phyloP scores from a whole-genome alignment of 2,888 invertebrate species.

The Linnaemya tessellans region DNA sequence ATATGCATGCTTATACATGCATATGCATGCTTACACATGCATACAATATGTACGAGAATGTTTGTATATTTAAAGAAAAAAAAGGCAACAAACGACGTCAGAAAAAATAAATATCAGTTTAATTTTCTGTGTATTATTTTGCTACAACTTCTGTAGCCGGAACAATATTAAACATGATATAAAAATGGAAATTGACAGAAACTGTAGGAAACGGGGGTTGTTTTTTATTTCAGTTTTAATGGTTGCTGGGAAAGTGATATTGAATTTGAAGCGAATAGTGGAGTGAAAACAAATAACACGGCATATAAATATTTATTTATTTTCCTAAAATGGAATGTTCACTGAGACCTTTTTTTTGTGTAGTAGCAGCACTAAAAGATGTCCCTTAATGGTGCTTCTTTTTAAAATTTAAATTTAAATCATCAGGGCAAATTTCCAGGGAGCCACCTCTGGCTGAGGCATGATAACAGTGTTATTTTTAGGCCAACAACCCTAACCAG shows the following conservation, averaged over 20 bases:
- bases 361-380: too few relatives aligned
- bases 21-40: too few relatives aligned
- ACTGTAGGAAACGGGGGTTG: neutral
- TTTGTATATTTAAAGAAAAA: neutral
- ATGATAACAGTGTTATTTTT: too few relatives aligned
- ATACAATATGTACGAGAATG: neutral
- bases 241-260: conserved; percentile 21
- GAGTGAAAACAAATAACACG: neutral
- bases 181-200: conserved; percentile 12
- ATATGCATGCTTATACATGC: neutral
- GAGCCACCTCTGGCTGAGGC: too few relatives aligned
- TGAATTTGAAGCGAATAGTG: conserved; percentile 22
- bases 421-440: too few relatives aligned
- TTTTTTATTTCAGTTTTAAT: neutral
- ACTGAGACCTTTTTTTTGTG: too few relatives aligned
- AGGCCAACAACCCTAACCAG: too few relatives aligned
- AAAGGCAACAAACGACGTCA: neutral
- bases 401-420: too few relatives aligned
- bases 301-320: conserved; percentile 1
- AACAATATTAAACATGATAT: conserved; percentile 29
- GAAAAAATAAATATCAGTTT: conserved; percentile 1
- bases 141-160: conserved; percentile 8
- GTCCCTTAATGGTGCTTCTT: too few relatives aligned
- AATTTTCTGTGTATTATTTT: conserved; percentile 13
- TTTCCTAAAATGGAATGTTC: too few relatives aligned